Evolutionary conservation across 2,797 vertebrate species (phyloP), one percentile per base, ranked within the genome.

Genomic region (Eulemur mongoz): DNA sequence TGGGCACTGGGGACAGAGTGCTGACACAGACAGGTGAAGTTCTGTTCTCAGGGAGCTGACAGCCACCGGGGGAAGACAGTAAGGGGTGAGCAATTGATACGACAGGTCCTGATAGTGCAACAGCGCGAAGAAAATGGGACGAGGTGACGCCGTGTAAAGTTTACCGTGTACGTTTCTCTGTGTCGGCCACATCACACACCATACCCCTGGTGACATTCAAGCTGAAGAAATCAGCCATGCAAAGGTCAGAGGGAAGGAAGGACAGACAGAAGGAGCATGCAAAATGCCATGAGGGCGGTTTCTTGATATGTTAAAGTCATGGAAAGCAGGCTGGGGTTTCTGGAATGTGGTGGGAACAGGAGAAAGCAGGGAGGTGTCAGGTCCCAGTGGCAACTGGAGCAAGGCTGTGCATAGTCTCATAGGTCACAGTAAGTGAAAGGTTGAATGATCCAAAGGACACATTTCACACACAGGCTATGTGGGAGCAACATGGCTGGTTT

Each of bases 201-300:
- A 45, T 17, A 25, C 48, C 5, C 4, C 15, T 50, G 15, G 13
- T 38, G 67, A 54, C 48, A 10, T 76, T 15, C 72, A 40, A 32
- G 52, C 22, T 63, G 80, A 78, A 83, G 76, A 79, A 63, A 54
- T 5, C 15, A 83, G 48, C 17, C 23, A 20, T 2, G 25, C 32
- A 10, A 43, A 54, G 30, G 38, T 94, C 67, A 27, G 89, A 35
- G 25, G 70, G 38, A 43, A 84, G 50, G 57, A 40, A 65, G 45
- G 20, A 27, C 32, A 10, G 63, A 50, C 12, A 61, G 76, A 63
- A 78, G 50, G 27, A 45, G 23, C 48, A 32, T 45, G 50, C 18
- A 17, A 27, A 61, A 48, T 25, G 14, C 57, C 18, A 11, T 4
- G 3, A 17, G 61, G 30, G 3, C 2, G 0, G 1, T 13, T 70